Evolutionary conservation across 2,113 vertebrate genomes (phyloP).

Genomic region (Clarias batrachus): DNA sequence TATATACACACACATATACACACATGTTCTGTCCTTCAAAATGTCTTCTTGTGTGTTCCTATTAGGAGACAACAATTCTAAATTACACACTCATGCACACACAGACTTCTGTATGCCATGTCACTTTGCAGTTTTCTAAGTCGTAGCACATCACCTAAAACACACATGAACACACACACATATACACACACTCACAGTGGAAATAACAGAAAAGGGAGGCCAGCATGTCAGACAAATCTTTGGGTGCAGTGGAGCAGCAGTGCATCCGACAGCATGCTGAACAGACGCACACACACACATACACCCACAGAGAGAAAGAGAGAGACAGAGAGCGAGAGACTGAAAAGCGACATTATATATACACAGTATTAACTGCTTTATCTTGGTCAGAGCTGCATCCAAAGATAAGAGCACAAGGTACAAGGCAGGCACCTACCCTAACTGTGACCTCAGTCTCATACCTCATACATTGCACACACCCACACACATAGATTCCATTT

Average conservation of each 20-base stretch:
- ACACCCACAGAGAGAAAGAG: conserved; percentile 6
- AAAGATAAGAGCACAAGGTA: not conserved
- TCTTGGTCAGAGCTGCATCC: not conserved
- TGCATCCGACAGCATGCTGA: not conserved
- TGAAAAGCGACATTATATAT: not conserved
- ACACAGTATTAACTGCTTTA: not conserved
- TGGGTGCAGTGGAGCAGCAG: conserved; percentile 13
- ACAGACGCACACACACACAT: conserved; percentile 3
- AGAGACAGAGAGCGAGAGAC: not conserved
- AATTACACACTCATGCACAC: not conserved
- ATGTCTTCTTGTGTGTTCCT: not conserved
- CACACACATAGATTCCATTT: not conserved
- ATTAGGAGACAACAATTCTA: not conserved
- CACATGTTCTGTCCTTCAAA: not conserved
- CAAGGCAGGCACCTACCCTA: not conserved
- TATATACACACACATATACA: conserved; percentile 29
- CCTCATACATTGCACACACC: not conserved
- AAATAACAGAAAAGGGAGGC: conserved; percentile 14
- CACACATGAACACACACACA: not conserved
- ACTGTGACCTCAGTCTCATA: not conserved
- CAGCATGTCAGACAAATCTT: conserved; percentile 25
- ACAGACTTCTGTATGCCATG: not conserved
- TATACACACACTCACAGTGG: not conserved
- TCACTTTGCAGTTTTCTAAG: not conserved
- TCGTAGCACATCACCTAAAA: not conserved